A percentile compares a stretch with the other conserved stretches of the same genome.
Evolutionary conservation across 2,888 invertebrate species (phyloP).

Genomic region (Ethmia dodecea): DNA sequence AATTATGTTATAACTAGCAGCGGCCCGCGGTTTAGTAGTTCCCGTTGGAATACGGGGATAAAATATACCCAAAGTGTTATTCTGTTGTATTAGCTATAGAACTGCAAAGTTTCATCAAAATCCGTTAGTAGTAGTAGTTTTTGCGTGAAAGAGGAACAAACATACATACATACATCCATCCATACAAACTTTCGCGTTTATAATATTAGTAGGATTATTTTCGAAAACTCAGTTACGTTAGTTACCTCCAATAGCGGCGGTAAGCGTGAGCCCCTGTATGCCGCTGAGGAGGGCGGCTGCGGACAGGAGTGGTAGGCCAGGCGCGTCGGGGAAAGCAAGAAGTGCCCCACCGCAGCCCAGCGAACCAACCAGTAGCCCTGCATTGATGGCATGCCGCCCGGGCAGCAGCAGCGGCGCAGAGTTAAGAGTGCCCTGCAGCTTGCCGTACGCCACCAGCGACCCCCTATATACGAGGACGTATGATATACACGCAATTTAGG

Average conservation of each 20-base stretch:
- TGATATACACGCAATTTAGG: neutral
- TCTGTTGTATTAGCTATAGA: too few relatives aligned
- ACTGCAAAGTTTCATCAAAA: too few relatives aligned
- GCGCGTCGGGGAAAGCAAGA: slow-evolving; percentile 77
- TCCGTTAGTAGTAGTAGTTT: too few relatives aligned
- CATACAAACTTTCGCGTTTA: too few relatives aligned
- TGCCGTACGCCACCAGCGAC: slow-evolving; percentile 92
- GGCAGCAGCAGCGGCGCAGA: slow-evolving; percentile 90
- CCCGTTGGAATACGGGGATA: too few relatives aligned
- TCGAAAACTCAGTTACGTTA: too few relatives aligned
- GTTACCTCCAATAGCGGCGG: slow-evolving; percentile 91
- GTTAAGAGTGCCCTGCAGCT: slow-evolving; percentile 88
- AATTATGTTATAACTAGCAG: too few relatives aligned
- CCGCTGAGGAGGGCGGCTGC: slow-evolving; percentile 87
- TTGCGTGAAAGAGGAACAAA: too few relatives aligned
- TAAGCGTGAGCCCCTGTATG: slow-evolving; percentile 91
- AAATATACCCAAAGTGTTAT: too few relatives aligned
- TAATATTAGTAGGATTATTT: too few relatives aligned
- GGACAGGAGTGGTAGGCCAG: slow-evolving; percentile 85
- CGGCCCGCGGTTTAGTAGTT: too few relatives aligned
- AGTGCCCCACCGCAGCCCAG: slow-evolving; percentile 85
- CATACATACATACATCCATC: too few relatives aligned
- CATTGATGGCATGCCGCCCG: slow-evolving; percentile 88
- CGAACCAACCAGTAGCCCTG: slow-evolving; percentile 81
- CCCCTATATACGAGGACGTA: slow-evolving; percentile 80